phyloP scores from a whole-genome alignment of 2,888 invertebrate genomes.

The Fragum fragum region DNA sequence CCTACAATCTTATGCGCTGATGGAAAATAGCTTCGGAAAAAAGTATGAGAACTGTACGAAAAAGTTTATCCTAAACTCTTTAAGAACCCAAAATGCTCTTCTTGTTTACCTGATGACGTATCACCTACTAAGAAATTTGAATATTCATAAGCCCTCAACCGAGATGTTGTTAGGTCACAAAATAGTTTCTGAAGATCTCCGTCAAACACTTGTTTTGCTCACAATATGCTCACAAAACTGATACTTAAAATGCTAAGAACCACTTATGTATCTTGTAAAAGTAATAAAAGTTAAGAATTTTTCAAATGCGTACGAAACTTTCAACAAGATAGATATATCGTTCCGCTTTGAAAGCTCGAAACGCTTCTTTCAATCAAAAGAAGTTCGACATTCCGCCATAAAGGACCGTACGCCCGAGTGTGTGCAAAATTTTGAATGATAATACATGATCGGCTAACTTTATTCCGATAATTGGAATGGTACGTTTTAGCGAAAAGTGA shows the following conservation, averaged over 20 bases:
- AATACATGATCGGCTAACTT: constrained; percentile 26
- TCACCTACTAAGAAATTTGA: not conserved
- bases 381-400: constrained; percentile 42
- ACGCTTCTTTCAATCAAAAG: constrained; percentile 25
- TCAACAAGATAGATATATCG: too few relatives aligned
- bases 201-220: too few relatives aligned
- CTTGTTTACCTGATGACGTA: constrained; percentile 23
- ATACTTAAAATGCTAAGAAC: too few relatives aligned
- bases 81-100: too few relatives aligned
- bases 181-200: constrained; percentile 7
- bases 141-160: constrained; percentile 16
- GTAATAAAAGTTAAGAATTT: too few relatives aligned
- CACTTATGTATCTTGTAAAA: too few relatives aligned
- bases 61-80: too few relatives aligned
- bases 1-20: too few relatives aligned
- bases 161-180: not conserved
- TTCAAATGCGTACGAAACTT: too few relatives aligned
- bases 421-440: constrained; percentile 42
- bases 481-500: constrained; percentile 37
- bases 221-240: too few relatives aligned
- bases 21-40: too few relatives aligned
- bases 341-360: not conserved
- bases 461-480: constrained; percentile 38
- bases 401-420: constrained; percentile 50
- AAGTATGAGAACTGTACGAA: too few relatives aligned